Evolutionary conservation across 2,888 invertebrate species (phyloP), one percentile per base, ranked within the genome.

Genomic region (Hypselothyrea guttata): DNA sequence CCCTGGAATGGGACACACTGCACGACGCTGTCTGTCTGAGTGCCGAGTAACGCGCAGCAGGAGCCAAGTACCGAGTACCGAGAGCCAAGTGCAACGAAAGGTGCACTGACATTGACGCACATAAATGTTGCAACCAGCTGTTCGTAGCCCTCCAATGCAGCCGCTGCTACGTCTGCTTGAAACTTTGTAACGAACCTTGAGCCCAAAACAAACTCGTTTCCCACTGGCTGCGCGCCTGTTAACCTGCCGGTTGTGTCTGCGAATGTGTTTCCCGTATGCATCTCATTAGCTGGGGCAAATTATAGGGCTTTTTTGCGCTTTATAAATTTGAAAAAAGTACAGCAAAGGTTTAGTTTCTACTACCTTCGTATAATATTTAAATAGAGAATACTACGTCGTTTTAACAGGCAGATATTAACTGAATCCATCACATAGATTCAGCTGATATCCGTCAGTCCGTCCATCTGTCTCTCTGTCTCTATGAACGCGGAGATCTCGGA

Each of bases 51-150:
- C 55, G 18, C 16, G 37, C 16, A 15, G 37, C 12, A 7, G 9
- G 67, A 46, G 37, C 34, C 47, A 57, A 53, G 41, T 57, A 38
- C 52, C 56, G 68, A 52, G 53, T 62, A 61, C 64, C 37, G 62
- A 75, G 73, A 65, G 64, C 59, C 59, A 53, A 54, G 70, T 70
- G 59, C 54, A 42, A 9, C 30, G 1, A 48, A 22, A 81, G 82
- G 71, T 84, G 65, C 82, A 81, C 75, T 81, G 77, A 81, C 81
- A 78, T 74, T 84, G 82, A 58, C 15, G 68, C 71, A 56, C 65
- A 84, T 61, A 37, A 28, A 53, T n/a, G n/a, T 33, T 33, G 38
- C 41, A 22, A 18, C 53, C 53, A 58, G 54, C 59, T 71, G 68
- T 55, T 63, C 45, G 35, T 12, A 48, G 44, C 35, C 37, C 63